phyloP scores from a whole-genome alignment of 2,113 vertebrate species.

The Prionailurus bengalensis region DNA sequence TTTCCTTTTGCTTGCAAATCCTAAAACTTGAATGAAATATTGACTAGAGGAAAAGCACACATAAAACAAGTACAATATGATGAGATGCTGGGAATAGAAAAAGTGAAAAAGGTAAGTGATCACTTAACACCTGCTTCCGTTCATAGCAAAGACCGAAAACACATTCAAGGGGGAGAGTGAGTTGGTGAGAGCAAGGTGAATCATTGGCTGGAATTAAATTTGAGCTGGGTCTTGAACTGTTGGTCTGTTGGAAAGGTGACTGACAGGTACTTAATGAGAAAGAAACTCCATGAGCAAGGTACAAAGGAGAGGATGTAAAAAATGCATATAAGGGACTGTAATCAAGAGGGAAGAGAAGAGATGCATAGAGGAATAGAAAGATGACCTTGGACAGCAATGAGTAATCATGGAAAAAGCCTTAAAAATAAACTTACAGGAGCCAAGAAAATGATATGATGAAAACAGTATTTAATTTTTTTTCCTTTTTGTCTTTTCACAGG shows the following conservation, averaged over 20 bases:
- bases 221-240: background rate
- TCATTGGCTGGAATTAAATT: background rate
- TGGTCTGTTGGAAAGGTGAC: background rate
- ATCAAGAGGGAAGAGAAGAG: background rate
- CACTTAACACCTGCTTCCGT: background rate
- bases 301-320: background rate
- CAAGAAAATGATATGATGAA: background rate
- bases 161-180: background rate
- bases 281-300: background rate
- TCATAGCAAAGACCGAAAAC: background rate
- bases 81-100: background rate
- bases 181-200: background rate
- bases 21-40: background rate
- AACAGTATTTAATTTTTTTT: background rate
- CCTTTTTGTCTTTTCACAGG: background rate
- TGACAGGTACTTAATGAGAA: background rate
- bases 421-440: conserved; percentile 18
- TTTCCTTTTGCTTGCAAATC: background rate
- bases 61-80: background rate
- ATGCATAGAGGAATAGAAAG: background rate
- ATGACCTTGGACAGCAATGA: background rate
- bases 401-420: background rate
- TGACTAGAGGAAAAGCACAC: background rate
- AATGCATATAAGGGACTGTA: background rate
- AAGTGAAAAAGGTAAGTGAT: background rate